Evolutionary conservation across 2,888 invertebrate genomes (phyloP), one percentile per base, ranked within the genome.

Genomic region (Drosophila rellima): DNA sequence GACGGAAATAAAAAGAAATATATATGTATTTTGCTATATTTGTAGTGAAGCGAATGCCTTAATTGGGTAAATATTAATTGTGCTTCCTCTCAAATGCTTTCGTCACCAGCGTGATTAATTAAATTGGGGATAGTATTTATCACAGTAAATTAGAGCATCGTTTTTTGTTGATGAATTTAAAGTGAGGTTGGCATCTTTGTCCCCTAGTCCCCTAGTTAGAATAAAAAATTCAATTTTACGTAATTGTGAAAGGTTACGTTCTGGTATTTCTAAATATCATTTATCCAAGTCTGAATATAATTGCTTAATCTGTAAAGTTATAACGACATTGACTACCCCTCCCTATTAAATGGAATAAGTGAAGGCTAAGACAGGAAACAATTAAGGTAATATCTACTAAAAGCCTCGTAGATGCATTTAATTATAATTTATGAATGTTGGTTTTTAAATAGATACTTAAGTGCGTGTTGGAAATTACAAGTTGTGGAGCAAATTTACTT

Each of bases 391-490:
- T 29, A 35, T 60, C 47, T 42, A 44, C 26, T 37, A 40, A 39
- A 65, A 62, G 35, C 64, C 40, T 45, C 44, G 29, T 18, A 61
- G 35, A 72, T 61, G 61, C 67, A 67, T 67, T 62, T 73, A 72
- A 62, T 73, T 63, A 59, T 55, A 1, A 73, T 60, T 73, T 73
- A 68, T 55, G 54, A 68, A 35, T 33, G 60, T 50, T 48, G 64
- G 39, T 71, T 56, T 42, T 60, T 54, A 60, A 76, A 71, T 44
- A 44, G 37, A 42, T 56, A 42, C 45, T 54, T 54, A 68, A 78
- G 54, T 75, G 74, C 70, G 78, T 78, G 64, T 59, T 45, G 74
- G 47, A 75, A 75, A 75, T 78, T 78, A 65, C 64, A 59, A 57
- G 52, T 42, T 59, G 52, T 39, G 48, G 39, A 23, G 18, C 18